These are phyloP conservation scores for Hyperoplus lanceolatus DNA, from an alignment of 2,797 vertebrate genomes.

Conservation along the genomic window DNA sequence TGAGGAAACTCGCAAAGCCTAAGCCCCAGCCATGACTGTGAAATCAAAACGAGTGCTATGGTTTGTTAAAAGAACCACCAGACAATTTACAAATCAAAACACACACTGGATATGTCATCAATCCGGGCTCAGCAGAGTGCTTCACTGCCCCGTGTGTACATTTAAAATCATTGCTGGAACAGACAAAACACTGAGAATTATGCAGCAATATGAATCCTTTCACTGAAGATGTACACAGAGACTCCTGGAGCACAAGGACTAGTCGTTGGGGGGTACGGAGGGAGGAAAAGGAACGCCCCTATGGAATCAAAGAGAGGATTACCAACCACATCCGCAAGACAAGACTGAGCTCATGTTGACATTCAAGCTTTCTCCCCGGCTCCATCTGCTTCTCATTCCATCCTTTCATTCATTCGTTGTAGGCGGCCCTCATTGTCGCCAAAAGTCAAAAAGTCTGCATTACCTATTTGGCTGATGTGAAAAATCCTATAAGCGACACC, in stretches of 20 bases:
- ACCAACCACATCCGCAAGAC: conserved; percentile 73
- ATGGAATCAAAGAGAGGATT: conserved; percentile 72
- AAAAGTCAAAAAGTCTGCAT: conserved; percentile 53
- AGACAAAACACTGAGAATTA: conserved; percentile 52
- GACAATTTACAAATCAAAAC: conserved; percentile 40
- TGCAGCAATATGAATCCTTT: conserved; percentile 28
- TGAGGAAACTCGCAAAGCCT: conserved; percentile 3
- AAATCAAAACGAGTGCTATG: conserved; percentile 11
- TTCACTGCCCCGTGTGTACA: conserved; percentile 41
- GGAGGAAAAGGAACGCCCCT: conserved; percentile 27
- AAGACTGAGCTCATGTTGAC: conserved; percentile 74
- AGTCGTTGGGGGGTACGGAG: conserved; percentile 39
- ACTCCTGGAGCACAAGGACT: conserved; percentile 40
- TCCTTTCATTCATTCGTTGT: conserved; percentile 35
- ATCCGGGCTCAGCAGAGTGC: conserved; percentile 22
- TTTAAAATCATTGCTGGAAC: conserved; percentile 22
- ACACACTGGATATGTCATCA: conserved; percentile 26
- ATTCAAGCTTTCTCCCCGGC: conserved; percentile 62
- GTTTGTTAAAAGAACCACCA: conserved; percentile 39
- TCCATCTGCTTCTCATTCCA: conserved; percentile 77
- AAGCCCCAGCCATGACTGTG: conserved; percentile 6
- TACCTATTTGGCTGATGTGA: conserved; percentile 52
- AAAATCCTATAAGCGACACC: conserved; percentile 64
- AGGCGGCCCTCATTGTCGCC: conserved; percentile 57
- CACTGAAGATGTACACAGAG: conserved; percentile 1